phyloP scores from a whole-genome alignment of 2,888 invertebrate genomes.

The Trilocha varians region DNA sequence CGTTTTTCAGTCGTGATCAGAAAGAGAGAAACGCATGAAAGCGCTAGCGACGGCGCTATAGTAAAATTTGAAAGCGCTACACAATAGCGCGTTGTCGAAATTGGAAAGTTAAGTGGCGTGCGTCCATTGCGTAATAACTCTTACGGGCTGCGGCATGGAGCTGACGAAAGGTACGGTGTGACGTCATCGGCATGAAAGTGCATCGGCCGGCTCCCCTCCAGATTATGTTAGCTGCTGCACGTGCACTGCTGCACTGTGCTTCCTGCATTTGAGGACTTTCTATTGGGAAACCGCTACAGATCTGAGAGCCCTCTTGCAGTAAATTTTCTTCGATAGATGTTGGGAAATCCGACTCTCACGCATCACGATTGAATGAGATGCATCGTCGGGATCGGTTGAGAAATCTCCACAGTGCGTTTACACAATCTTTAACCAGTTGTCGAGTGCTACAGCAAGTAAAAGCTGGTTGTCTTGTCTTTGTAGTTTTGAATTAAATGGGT shows the following conservation, averaged over 20 bases:
- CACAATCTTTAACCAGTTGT: constrained; percentile 36
- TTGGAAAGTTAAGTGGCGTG: constrained; percentile 71
- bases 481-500: too few relatives aligned
- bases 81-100: constrained; percentile 73
- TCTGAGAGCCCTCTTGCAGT: constrained; percentile 34
- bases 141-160: constrained; percentile 64
- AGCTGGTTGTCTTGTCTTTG: too few relatives aligned
- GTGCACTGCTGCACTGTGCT: constrained; percentile 40
- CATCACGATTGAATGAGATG: constrained; percentile 52
- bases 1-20: constrained; percentile 63
- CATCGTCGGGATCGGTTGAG: constrained; percentile 65
- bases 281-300: constrained; percentile 58
- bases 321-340: constrained; percentile 41
- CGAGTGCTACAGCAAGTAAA: too few relatives aligned
- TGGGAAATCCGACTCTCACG: constrained; percentile 64
- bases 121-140: constrained; percentile 66
- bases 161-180: constrained; percentile 65
- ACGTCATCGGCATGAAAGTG: constrained; percentile 69
- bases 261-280: constrained; percentile 68
- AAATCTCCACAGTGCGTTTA: constrained; percentile 51
- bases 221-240: constrained; percentile 20
- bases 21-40: constrained; percentile 65
- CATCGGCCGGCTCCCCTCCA: constrained; percentile 62
- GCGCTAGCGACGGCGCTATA: constrained; percentile 58
- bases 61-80: constrained; percentile 72